A percentile compares a stretch with the other conserved stretches of the same genome.
phyloP scores from a whole-genome alignment of 2,888 invertebrate genomes.

The Protophormia terraenovae region DNA sequence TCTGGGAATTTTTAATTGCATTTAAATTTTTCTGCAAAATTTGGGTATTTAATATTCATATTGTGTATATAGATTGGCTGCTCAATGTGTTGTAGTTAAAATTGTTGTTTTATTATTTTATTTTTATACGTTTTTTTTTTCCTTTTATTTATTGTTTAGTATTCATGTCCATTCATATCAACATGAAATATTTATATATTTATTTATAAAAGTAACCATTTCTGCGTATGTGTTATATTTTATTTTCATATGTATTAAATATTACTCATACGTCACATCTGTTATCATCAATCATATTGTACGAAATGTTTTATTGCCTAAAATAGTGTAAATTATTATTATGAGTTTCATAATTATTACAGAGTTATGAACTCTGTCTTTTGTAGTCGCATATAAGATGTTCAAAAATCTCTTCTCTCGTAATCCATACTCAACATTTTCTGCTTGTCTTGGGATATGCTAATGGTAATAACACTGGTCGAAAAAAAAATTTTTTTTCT shows the following conservation, averaged over 20 bases:
- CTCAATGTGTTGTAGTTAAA: slow-evolving; percentile 58
- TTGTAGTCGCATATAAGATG: no score
- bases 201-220: neutral
- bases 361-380: no score
- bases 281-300: no score
- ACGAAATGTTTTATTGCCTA: no score
- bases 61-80: slow-evolving; percentile 52
- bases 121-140: neutral
- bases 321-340: no score
- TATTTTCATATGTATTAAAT: neutral
- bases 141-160: neutral
- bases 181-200: neutral
- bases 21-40: neutral
- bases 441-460: no score
- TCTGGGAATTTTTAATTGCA: neutral
- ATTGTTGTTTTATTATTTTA: slow-evolving; percentile 7
- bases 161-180: neutral
- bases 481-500: no score
- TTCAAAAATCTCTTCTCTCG: no score
- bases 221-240: slow-evolving; percentile 20
- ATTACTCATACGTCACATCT: neutral
- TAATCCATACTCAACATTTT: no score
- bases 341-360: no score
- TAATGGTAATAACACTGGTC: no score
- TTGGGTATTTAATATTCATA: neutral